These are phyloP conservation scores for Anisognathus igniventris DNA, from an alignment of 2,797 vertebrate species.

Conservation along the genomic window DNA sequence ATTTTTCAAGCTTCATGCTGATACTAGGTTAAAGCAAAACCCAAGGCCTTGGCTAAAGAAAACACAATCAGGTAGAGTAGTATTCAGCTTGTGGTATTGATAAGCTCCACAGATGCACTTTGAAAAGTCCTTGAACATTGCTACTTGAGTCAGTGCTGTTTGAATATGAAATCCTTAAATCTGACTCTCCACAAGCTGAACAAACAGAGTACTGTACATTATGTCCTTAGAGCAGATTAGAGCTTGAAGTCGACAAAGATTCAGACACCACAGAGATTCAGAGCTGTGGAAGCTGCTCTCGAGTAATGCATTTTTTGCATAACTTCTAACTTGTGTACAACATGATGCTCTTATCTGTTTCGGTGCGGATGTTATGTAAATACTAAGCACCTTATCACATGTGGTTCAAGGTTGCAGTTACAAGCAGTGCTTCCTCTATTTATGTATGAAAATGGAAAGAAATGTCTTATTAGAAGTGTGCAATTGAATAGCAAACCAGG, in stretches of 20 bases:
- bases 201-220: background rate
- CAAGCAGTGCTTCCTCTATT: background rate
- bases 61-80: background rate
- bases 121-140: background rate
- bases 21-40: background rate
- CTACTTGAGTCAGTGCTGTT: background rate
- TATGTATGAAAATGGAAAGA: background rate
- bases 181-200: background rate
- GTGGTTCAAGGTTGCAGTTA: background rate
- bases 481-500: background rate
- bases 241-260: background rate
- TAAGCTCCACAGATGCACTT: background rate
- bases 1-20: rapidly evolving
- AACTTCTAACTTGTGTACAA: background rate
- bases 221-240: background rate
- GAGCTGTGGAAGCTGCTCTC: background rate
- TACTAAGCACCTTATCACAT: background rate
- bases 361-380: background rate
- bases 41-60: background rate
- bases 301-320: background rate
- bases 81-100: background rate
- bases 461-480: background rate
- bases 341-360: background rate
- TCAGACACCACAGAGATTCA: background rate
- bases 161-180: background rate